A percentile compares a stretch with the other conserved stretches of the same genome.
Conservation (phyloP, 2,888 invertebrate genomes). For the Globia sparganii region DNA sequence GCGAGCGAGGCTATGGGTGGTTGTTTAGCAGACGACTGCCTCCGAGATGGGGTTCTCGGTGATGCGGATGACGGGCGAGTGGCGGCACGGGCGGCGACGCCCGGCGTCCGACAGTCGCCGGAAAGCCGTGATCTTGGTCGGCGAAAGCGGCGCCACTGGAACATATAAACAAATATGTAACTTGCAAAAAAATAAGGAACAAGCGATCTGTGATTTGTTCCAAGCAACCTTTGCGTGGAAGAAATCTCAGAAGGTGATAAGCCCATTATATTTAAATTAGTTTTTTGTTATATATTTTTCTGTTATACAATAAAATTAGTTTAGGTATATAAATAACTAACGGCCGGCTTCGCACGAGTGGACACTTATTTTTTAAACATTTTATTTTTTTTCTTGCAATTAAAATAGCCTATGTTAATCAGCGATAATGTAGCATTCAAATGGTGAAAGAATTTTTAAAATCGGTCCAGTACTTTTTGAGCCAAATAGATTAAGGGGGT, state of each 20-base stretch:
- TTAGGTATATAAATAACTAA: not conserved
- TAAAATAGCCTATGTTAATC: no score
- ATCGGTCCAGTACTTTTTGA: no score
- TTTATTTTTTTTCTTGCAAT: no score
- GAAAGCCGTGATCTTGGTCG: constrained; percentile 92
- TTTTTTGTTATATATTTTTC: not conserved
- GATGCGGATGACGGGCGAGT: constrained; percentile 93
- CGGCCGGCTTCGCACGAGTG: no score
- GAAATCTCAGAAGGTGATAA: not conserved
- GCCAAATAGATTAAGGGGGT: no score
- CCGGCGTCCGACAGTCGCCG: constrained; percentile 90
- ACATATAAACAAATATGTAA: constrained; percentile 42
- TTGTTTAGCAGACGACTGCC: constrained; percentile 93
- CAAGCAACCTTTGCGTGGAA: not conserved
- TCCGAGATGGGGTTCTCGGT: constrained; percentile 95
- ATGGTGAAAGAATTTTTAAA: no score
- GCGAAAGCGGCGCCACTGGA: constrained; percentile 93
- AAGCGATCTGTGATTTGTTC: not conserved
- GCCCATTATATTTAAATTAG: not conserved
- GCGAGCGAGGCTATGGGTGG: constrained; percentile 20
- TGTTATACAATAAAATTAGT: no score
- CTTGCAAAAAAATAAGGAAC: not conserved
- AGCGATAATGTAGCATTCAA: no score
- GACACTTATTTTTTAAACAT: no score
- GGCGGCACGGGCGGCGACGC: constrained; percentile 86